Evolutionary conservation across 1,140 invertebrate species (phyloP).

Genomic region (Dendrolimus punctatus): DNA sequence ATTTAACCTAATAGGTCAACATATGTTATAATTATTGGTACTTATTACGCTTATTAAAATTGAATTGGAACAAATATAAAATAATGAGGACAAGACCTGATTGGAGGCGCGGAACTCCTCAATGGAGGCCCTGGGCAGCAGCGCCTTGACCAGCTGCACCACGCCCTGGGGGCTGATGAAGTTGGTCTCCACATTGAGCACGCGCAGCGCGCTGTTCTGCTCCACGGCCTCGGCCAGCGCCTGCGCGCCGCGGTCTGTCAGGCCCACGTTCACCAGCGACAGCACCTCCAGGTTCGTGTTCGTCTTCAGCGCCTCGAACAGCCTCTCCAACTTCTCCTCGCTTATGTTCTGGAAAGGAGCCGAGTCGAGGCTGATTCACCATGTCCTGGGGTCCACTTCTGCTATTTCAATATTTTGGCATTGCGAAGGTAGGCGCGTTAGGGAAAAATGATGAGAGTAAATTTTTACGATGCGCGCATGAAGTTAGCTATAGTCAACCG

Average conservation of each 20-base stretch:
- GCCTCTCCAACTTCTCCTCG: constrained; percentile 92
- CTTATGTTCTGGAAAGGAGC: constrained; percentile 87
- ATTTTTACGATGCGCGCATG: too few species aligned
- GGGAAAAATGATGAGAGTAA: too few species aligned
- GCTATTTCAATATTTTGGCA: too few species aligned
- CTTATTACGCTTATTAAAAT: too few species aligned
- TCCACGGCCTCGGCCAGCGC: constrained; percentile 88
- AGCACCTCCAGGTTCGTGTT: constrained; percentile 95
- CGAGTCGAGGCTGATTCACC: too few species aligned
- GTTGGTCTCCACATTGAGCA: constrained; percentile 97
- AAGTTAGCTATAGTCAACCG: too few species aligned
- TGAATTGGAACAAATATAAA: neutral
- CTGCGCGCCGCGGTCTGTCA: constrained; percentile 90
- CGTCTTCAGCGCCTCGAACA: constrained; percentile 90
- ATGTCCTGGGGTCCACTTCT: too few species aligned
- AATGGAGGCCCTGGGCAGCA: constrained; percentile 88
- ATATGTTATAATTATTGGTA: too few species aligned
- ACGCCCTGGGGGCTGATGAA: constrained; percentile 90
- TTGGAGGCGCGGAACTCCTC: constrained; percentile 96
- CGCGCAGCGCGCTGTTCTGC: constrained; percentile 89
- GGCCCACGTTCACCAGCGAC: constrained; percentile 93
- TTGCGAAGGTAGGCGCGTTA: too few species aligned
- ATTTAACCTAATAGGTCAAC: too few species aligned
- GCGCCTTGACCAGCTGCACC: constrained; percentile 87
- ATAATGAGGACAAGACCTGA: constrained; percentile 81